phyloP scores from a whole-genome alignment of 2,797 vertebrate species.

The Sebastes trivittatus region DNA sequence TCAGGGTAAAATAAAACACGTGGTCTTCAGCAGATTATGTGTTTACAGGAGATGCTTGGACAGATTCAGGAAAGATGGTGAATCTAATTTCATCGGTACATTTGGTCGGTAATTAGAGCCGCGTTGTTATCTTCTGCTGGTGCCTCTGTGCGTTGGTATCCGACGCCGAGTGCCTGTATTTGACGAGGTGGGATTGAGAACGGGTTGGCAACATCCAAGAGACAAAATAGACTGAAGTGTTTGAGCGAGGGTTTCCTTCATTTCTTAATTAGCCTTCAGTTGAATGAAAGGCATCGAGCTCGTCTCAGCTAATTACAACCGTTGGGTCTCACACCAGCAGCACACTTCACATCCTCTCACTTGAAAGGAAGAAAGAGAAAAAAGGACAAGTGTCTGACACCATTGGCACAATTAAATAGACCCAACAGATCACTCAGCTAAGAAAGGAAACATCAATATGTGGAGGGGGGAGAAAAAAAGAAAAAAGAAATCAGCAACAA shows the following conservation, averaged over 20 bases:
- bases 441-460: constrained; percentile 33
- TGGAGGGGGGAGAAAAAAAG: constrained; percentile 1
- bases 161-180: neutral
- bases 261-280: constrained; percentile 19
- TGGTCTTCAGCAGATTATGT: too few species aligned
- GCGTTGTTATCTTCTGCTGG: too few species aligned
- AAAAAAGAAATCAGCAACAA: constrained; percentile 20
- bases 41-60: too few species aligned
- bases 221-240: neutral
- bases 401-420: constrained; percentile 19
- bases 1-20: too few species aligned
- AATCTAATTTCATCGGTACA: too few species aligned
- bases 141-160: neutral
- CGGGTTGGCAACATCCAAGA: neutral
- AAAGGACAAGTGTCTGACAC: neutral
- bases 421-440: constrained; percentile 41
- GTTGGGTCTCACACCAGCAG: neutral
- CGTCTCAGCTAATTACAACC: constrained; percentile 38
- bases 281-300: neutral
- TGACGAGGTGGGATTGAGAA: neutral
- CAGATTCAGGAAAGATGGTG: too few species aligned
- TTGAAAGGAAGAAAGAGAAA: neutral
- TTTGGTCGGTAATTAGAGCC: too few species aligned
- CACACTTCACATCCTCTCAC: neutral
- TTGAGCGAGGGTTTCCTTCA: neutral